Evolutionary conservation across 2,797 vertebrate genomes (phyloP).

Genomic region (Chiropotes sagulatus): DNA sequence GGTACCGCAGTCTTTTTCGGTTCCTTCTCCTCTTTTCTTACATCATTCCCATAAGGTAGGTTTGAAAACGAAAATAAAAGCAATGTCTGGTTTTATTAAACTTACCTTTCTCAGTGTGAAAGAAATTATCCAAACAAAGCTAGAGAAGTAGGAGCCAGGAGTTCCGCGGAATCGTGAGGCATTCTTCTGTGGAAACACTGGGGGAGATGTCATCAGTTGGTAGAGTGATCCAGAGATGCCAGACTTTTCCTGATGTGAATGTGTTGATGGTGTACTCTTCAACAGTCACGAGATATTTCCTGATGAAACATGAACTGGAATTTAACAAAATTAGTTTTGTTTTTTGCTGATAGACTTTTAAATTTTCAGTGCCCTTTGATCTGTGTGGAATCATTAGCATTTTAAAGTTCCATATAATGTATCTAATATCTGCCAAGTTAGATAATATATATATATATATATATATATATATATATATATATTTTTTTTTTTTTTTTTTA

Average conservation of each 20-base stretch:
- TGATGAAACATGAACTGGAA: not conserved
- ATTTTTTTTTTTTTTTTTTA: too few species aligned
- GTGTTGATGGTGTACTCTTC: slow-evolving; percentile 67
- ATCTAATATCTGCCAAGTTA: not conserved
- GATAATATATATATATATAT: not conserved
- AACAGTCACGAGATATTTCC: not conserved
- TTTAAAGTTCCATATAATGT: not conserved
- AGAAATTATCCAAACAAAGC: slow-evolving; percentile 23
- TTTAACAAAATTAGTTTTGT: not conserved
- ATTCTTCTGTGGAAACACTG: slow-evolving; percentile 70
- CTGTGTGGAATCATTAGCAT: rapidly evolving
- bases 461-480: too few species aligned
- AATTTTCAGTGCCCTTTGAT: not conserved
- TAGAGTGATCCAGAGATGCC: slow-evolving; percentile 75
- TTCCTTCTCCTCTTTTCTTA: slow-evolving; percentile 98
- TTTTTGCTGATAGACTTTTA: not conserved
- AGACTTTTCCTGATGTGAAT: slow-evolving; percentile 68
- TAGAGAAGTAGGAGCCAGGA: slow-evolving; percentile 70
- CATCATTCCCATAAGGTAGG: slow-evolving; percentile 98
- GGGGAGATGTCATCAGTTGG: slow-evolving; percentile 52
- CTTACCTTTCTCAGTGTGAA: slow-evolving; percentile 74
- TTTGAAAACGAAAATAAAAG: slow-evolving; percentile 63
- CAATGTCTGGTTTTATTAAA: slow-evolving; percentile 71
- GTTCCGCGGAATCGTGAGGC: slow-evolving; percentile 76
- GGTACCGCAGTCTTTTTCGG: slow-evolving; percentile 96